Evolutionary conservation across 2,888 invertebrate genomes (phyloP).

Genomic region (Metopia argyrocephala): DNA sequence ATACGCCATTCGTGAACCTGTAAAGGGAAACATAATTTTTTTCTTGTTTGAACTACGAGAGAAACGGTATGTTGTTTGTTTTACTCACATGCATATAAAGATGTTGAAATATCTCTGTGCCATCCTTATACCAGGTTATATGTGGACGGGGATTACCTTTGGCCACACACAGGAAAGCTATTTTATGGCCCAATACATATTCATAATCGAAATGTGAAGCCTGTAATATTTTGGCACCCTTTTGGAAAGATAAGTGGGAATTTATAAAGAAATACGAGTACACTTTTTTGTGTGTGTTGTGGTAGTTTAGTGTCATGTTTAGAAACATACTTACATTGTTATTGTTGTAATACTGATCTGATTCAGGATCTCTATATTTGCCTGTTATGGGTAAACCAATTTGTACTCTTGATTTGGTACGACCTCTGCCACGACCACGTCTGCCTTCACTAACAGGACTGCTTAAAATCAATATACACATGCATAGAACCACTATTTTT

Average conservation of each 20-base stretch:
- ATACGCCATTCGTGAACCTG: constrained; percentile 94
- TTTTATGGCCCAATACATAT: constrained; percentile 95
- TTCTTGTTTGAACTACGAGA: background rate
- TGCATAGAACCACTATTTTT: constrained; percentile 72
- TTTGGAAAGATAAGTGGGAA: constrained; percentile 48
- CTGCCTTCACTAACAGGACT: constrained; percentile 80
- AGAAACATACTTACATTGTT: constrained; percentile 82
- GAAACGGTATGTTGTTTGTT: no score
- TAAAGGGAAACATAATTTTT: no score
- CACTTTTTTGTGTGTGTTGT: constrained; percentile 5
- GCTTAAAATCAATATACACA: constrained; percentile 77
- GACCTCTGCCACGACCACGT: constrained; percentile 85
- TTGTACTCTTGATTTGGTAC: constrained; percentile 89
- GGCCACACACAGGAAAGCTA: constrained; percentile 94
- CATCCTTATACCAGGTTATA: constrained; percentile 97
- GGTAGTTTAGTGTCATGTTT: background rate
- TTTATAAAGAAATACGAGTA: no score
- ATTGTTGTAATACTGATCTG: constrained; percentile 94
- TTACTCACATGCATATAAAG: constrained; percentile 89
- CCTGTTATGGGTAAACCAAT: constrained; percentile 92
- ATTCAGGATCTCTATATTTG: constrained; percentile 93
- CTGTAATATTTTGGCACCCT: constrained; percentile 94
- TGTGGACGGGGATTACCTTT: constrained; percentile 93
- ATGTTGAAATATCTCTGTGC: constrained; percentile 94
- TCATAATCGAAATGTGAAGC: constrained; percentile 96